These are phyloP conservation scores for Battus philenor DNA, from an alignment of 1,140 invertebrate species.

Conservation along the genomic window DNA sequence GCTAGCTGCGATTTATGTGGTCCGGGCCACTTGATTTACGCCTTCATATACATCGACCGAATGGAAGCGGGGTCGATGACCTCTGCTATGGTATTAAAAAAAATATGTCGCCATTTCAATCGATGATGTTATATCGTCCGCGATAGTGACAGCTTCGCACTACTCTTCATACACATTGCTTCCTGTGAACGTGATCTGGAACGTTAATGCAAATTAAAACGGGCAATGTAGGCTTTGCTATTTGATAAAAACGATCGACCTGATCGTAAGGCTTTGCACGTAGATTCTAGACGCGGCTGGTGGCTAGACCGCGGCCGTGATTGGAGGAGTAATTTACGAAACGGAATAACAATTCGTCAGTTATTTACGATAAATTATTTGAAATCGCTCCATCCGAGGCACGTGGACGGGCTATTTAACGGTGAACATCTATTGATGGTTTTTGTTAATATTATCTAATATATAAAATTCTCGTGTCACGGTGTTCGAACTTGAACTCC, in stretches of 20 bases:
- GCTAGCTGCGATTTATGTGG: constrained; percentile 50
- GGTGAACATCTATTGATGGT: no score
- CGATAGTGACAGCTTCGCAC: neutral
- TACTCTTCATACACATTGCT: constrained; percentile 8
- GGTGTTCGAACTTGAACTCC: no score
- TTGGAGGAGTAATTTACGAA: constrained; percentile 3
- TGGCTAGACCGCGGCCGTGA: neutral
- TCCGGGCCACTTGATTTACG: constrained; percentile 42
- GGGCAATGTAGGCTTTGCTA: constrained; percentile 1
- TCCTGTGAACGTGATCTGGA: constrained; percentile 11
- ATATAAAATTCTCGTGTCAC: no score
- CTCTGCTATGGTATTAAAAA: constrained; percentile 6
- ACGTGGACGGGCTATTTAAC: neutral
- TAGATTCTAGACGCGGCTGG: constrained; percentile 2
- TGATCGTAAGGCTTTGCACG: neutral
- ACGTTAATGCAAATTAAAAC: constrained; percentile 3
- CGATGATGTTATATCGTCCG: constrained; percentile 11
- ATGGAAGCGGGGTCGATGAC: constrained; percentile 11
- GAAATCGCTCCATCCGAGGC: neutral
- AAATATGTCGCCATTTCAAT: constrained; percentile 12
- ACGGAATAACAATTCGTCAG: neutral
- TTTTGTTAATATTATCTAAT: no score
- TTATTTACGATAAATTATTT: neutral
- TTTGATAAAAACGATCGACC: neutral
- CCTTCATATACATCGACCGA: constrained; percentile 6